Base-by-base conservation (phyloP, 2,797 vertebrate genomes). In the Oreonectes daqikongensis region DNA sequence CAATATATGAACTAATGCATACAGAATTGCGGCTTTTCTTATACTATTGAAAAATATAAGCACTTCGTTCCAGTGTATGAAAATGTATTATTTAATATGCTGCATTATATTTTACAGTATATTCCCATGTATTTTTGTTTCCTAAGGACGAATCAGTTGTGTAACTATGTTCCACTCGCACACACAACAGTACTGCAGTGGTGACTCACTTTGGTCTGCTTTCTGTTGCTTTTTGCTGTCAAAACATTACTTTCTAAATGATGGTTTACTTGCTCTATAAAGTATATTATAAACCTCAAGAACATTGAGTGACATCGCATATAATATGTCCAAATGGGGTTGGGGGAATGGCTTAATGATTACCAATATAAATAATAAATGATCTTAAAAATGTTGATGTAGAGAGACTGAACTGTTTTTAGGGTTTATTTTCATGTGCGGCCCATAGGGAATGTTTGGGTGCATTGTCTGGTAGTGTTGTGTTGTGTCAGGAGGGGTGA, bases 401-500 rank as follows among this genome's bases (percentile, higher is more conserved):
- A 59, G 42, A 2, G 6, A 14, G 53, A 59, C 2, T 9, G 10
- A 8, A 26, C 0, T 2, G 12, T 24, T 30, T 26, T 28, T 46
- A 30, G 0, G 6, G 32, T 53, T 42, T 40, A 2, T 12, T 5
- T 14, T 2, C 15, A 57, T 3, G 4, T 46, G 12, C 4, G 15
- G 17, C 40, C 40, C 12, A 42, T 1, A 17, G 44, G 48, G 18
- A 50, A 20, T 6, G 28, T 35, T 40, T 2, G 17, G 46, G 17
- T 65, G 20, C 32, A n/a, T 53, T 67, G 15, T 42, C 24, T 30
- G 18, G 5, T 24, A 53, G 46, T 57, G n/a, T 75, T n/a, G 5
- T 40, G 40, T 35, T 57, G 38, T 65, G 61, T 68, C 26, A 35
- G 10, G 40, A 48, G 64, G 35, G n/a, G 42, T 18, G 64, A 24